Evolutionary conservation across 2,888 invertebrate genomes (phyloP), one percentile per base, ranked within the genome.

Genomic region (Sicus ferrugineus): DNA sequence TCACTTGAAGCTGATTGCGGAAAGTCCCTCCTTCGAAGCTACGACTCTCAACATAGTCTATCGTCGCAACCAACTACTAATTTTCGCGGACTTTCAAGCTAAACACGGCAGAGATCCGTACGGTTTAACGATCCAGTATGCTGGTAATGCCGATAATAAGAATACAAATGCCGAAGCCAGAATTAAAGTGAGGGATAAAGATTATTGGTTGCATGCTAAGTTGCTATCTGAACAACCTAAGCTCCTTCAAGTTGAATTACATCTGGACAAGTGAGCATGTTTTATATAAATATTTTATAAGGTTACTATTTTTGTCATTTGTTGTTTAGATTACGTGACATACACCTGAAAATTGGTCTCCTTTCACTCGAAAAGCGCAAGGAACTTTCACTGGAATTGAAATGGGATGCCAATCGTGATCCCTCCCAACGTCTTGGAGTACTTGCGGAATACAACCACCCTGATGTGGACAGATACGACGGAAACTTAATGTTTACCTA

Each of bases 341-440:
- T 94, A 38, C 91, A 92, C 79, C 81, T 94, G 3, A 88, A 89
- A 0, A 86, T 90, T 72, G 90, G 89, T 71, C 88, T 90, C 2
- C 87, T 90, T 73, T 87, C 89, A 50, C 87, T 89, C 7, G 86
- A 87, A 0, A 83, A 85, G 14, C 88, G 89, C 65, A 92, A 92
- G 79, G 90, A 91, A 30, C 85, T 91, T 0, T 90, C 90, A 4
- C 85, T 92, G 1, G 91, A 93, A 68, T 81, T 95, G 21, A 93
- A 93, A 82, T 95, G 94, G 94, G 94, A 95, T 79, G 93, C 93
- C 0, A 94, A 94, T 83, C 87, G 94, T 7, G 93, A 94, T 85
- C 94, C 94, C 0, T 89, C 90, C 59, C 90, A 93, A 81, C 75
- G 84, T 28, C 66, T 85, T 14, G 84, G 81, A 0, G 63, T 86